Evolutionary conservation across 2,888 invertebrate genomes (phyloP), one percentile per base, ranked within the genome.

Genomic region (Oligia strigilis): DNA sequence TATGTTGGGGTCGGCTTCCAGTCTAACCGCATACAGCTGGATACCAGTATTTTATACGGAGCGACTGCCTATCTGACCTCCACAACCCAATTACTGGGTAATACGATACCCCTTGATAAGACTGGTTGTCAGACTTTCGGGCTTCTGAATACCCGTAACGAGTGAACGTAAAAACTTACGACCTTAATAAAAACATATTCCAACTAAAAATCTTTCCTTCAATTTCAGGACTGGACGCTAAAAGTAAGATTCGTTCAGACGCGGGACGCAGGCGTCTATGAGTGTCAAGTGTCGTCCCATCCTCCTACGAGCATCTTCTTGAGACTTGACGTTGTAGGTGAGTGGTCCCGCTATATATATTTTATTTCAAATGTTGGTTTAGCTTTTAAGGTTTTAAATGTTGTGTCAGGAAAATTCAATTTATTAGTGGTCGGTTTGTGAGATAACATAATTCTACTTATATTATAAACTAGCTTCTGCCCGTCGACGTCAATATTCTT

Each of bases 251-350:
- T 98, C 95, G 99, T 99, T 77, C 99, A 99, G 95, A 97, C 98
- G 90, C 97, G 98, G 89, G 99, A 99, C 94, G 98, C 98, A 60
- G 99, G 99, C 75, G 95, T 98, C 90, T 99, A 99, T 96, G 99
- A 99, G 96, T 99, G 99, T 95, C 99, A 99, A 97, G 98, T 99
- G 79, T 99, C 99, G 55, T 99, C 99, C 71, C 99, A 99, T 97
- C 99, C 99, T 85, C 99, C 99, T 90, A 98, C 98, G 86, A 99
- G 99, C 96, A 98, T 99, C 97, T 99, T 99, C 95, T 97, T 99
- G 89, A 98, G 98, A 91, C 98, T 99, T 88, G 98, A 98, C 93
- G 99, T 99, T 89, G 98, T 99, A 80, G 99, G 99, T 99, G 97
- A 98, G 98, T 97, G 67, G 2, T 3, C 71, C 72, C 55, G 19